phyloP scores from a whole-genome alignment of 2,888 invertebrate species.

The Dynastes tityus region DNA sequence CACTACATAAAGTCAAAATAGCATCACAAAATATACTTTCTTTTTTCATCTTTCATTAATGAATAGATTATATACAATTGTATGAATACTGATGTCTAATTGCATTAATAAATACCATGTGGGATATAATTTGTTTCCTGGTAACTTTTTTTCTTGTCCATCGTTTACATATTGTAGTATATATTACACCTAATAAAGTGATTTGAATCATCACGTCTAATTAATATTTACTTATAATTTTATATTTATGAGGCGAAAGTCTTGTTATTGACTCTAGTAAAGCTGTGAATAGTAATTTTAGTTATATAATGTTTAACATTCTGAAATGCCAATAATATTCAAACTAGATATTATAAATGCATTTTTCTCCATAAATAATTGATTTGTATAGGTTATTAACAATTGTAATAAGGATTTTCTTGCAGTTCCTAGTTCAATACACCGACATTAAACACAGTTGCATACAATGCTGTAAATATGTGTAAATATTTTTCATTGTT shows the following conservation, averaged over 20 bases:
- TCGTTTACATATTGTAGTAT: neutral
- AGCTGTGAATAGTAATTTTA: slow-evolving; percentile 28
- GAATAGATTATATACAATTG: neutral
- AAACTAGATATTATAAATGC: slow-evolving; percentile 35
- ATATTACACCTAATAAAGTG: slow-evolving; percentile 9
- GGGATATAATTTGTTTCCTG: no score
- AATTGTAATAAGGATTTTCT: slow-evolving; percentile 36
- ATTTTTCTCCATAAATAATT: slow-evolving; percentile 33
- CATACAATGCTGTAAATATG: neutral
- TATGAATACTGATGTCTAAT: neutral
- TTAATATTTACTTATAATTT: slow-evolving; percentile 26
- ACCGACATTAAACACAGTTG: slow-evolving; percentile 10
- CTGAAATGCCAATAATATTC: slow-evolving; percentile 39
- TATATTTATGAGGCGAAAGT: slow-evolving; percentile 34
- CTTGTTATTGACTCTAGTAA: slow-evolving; percentile 10
- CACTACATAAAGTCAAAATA: no score
- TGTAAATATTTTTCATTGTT: no score
- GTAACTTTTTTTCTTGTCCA: neutral
- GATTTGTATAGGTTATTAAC: slow-evolving; percentile 12
- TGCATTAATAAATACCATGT: no score
- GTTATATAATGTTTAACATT: slow-evolving; percentile 37
- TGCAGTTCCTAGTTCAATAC: slow-evolving; percentile 36
- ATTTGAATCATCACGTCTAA: slow-evolving; percentile 8
- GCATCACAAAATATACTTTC: no score
- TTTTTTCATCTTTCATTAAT: no score